These are phyloP conservation scores for Arctocebus calabarensis DNA, from an alignment of 2,797 vertebrate species.

Conservation along the genomic window DNA sequence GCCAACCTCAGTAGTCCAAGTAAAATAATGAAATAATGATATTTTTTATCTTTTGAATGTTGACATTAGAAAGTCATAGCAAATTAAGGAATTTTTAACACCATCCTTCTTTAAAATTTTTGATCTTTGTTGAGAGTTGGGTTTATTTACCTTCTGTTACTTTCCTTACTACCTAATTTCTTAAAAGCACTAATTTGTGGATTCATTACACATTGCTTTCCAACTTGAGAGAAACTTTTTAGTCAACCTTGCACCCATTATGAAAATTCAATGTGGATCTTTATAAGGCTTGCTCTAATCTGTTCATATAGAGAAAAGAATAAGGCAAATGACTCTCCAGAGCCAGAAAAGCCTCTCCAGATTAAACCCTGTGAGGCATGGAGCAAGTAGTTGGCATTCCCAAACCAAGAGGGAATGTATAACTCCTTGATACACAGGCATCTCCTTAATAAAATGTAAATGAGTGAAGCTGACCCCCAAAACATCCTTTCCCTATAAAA, in stretches of 20 bases:
- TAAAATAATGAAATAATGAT: background rate
- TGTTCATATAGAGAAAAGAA: background rate
- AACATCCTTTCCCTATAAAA: background rate
- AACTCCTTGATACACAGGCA: background rate
- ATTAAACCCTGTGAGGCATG: background rate
- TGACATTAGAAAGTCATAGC: background rate
- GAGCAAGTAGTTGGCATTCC: too few species aligned
- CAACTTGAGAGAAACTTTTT: background rate
- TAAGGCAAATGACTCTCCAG: background rate
- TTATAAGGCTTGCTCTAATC: background rate
- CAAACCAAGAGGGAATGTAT: background rate
- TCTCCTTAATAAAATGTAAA: background rate
- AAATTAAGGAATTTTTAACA: constrained; percentile 5
- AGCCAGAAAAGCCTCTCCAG: background rate
- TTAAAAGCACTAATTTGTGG: background rate
- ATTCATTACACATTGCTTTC: background rate
- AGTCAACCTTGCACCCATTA: background rate
- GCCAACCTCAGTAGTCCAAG: background rate
- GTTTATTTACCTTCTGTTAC: background rate
- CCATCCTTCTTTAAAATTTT: background rate
- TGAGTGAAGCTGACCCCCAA: background rate
- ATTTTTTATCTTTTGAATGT: background rate
- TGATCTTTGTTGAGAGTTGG: background rate
- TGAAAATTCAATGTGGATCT: background rate
- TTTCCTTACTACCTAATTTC: background rate